Conservation (phyloP, 2,797 vertebrate species). For the Gambusia yucatana region DNA sequence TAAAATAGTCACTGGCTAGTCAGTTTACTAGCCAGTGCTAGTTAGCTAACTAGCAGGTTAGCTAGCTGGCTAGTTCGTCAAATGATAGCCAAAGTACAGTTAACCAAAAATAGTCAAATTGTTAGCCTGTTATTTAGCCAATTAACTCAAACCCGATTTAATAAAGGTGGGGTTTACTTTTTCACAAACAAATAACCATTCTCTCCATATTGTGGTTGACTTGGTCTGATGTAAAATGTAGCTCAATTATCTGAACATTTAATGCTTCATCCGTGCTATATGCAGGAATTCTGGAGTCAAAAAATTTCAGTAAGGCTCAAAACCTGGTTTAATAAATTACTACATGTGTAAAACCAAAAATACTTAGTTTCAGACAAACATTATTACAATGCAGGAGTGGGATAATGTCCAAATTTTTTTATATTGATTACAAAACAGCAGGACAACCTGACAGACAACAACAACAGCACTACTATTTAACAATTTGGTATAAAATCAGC, state of each 20-base stretch:
- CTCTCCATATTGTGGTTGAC: background rate
- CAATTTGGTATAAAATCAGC: slow-evolving; percentile 3
- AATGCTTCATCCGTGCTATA: background rate
- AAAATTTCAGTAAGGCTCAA: no score
- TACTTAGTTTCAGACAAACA: background rate
- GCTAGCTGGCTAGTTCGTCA: no score
- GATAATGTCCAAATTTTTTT: background rate
- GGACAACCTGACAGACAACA: background rate
- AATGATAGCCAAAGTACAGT: no score
- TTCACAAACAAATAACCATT: no score
- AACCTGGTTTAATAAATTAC: background rate
- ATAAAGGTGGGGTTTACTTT: no score
- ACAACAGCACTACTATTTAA: background rate
- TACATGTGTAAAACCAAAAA: slow-evolving; percentile 6
- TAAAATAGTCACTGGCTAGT: background rate
- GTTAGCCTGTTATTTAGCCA: no score
- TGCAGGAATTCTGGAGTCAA: background rate
- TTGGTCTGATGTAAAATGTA: background rate
- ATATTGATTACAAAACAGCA: slow-evolving; percentile 9
- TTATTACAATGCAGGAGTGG: background rate
- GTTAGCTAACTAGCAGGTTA: background rate
- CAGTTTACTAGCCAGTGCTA: background rate
- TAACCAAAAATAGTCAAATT: no score
- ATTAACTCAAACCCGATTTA: no score
- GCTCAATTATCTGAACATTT: background rate